phyloP scores from a whole-genome alignment of 35 echinoderm and acorn worm genomes.

The Apostichopus japonicus region DNA sequence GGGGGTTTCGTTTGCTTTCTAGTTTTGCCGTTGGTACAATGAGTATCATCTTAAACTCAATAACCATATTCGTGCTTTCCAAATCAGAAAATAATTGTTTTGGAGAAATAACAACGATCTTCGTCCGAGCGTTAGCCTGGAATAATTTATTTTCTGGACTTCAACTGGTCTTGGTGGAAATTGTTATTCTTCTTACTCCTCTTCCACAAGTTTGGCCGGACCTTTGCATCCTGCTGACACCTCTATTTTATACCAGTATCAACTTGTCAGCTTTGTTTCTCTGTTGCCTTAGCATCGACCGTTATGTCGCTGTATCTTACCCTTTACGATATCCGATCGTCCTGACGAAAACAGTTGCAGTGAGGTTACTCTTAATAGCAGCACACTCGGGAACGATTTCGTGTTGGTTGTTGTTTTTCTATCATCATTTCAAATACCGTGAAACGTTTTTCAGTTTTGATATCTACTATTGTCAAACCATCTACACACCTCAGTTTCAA shows the following conservation, averaged over 20 bases:
- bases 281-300: slow-evolving; percentile 5
- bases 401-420: background rate
- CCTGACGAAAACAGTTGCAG: background rate
- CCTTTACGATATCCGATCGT: background rate
- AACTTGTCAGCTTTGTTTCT: background rate
- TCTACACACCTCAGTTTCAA: background rate
- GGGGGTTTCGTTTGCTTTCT: background rate
- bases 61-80: background rate
- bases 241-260: background rate
- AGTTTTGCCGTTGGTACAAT: background rate
- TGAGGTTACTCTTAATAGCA: background rate
- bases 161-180: background rate
- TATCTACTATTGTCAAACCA: background rate
- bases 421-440: background rate
- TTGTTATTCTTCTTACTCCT: background rate
- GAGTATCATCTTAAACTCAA: background rate
- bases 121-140: background rate
- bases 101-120: slow-evolving; percentile 5
- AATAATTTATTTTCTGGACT: background rate
- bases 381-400: background rate
- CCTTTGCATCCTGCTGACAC: background rate
- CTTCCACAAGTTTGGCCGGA: background rate
- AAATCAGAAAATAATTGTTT: slow-evolving; percentile 11
- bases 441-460: background rate
- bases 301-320: background rate